Percentiles rank a stretch among this genome's conserved stretches.
Evolutionary conservation across 2,888 invertebrate species (phyloP).

Genomic region (Eucriotettix oculatus): DNA sequence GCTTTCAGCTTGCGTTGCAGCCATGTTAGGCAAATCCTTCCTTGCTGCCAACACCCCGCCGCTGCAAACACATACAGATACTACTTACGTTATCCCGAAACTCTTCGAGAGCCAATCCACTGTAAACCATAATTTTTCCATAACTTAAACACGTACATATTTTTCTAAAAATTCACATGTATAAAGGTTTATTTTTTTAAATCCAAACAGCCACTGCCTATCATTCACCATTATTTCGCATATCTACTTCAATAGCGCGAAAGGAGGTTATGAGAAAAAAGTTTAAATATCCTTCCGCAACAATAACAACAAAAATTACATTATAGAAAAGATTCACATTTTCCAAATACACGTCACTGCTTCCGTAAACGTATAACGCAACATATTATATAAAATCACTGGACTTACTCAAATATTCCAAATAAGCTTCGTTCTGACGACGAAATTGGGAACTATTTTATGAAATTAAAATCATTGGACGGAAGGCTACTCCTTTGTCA

Average conservation of each 20-base stretch:
- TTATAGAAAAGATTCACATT: background rate
- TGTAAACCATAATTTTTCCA: constrained; percentile 16
- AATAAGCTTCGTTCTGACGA: too few species aligned
- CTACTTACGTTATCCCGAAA: constrained; percentile 20
- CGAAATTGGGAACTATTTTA: constrained; percentile 12
- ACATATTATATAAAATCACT: too few species aligned
- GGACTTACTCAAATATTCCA: too few species aligned
- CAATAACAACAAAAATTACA: constrained; percentile 20
- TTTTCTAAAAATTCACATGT: constrained; percentile 10
- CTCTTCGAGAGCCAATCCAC: constrained; percentile 17
- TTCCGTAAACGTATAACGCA: too few species aligned
- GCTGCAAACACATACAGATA: constrained; percentile 29
- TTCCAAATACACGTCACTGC: too few species aligned
- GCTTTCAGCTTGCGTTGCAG: constrained; percentile 72
- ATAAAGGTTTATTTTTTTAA: constrained; percentile 14
- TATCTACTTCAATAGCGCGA: constrained; percentile 58
- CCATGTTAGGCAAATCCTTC: constrained; percentile 47
- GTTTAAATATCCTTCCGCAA: constrained; percentile 43
- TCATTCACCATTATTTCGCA: constrained; percentile 54
- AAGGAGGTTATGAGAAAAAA: constrained; percentile 59
- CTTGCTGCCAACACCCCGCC: constrained; percentile 43
- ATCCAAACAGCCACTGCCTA: constrained; percentile 23
- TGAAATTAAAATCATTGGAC: constrained; percentile 15
- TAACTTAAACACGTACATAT: constrained; percentile 16
- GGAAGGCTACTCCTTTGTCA: constrained; percentile 13